Conservation (phyloP, 2,113 vertebrate genomes). For the Pseudois nayaur region DNA sequence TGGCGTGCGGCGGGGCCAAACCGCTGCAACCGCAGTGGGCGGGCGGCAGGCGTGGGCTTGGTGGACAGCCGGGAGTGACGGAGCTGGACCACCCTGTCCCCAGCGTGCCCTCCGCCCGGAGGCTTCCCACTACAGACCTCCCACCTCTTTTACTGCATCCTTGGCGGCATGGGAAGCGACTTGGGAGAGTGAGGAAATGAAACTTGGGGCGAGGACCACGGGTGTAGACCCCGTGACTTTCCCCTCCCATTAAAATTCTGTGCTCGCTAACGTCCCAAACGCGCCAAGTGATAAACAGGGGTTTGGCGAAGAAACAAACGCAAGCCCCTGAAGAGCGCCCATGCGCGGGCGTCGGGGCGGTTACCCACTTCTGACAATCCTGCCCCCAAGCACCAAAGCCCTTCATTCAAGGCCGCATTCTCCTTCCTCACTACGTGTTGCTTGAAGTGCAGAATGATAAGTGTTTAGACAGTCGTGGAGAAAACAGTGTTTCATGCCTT, state of each 20-base stretch:
- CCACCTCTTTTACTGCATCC: conserved; percentile 10
- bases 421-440: background rate
- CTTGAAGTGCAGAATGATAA: background rate
- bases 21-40: background rate
- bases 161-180: conserved; percentile 12
- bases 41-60: background rate
- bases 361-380: background rate
- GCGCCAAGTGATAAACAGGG: background rate
- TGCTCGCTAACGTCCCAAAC: background rate
- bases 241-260: conserved; percentile 46
- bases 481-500: background rate
- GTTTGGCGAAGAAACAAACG: background rate
- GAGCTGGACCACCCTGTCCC: background rate
- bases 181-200: conserved; percentile 69
- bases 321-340: background rate
- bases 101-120: background rate
- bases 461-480: background rate
- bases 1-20: background rate
- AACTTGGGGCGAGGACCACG: conserved; percentile 57
- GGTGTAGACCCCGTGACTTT: conserved; percentile 54
- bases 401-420: background rate
- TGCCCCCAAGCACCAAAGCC: background rate
- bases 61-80: background rate
- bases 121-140: conserved; percentile 57
- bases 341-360: rapidly evolving